A percentile compares a stretch with the other conserved stretches of the same genome.
phyloP scores from a whole-genome alignment of 2,797 vertebrate genomes.

The Dallia pectoralis region DNA sequence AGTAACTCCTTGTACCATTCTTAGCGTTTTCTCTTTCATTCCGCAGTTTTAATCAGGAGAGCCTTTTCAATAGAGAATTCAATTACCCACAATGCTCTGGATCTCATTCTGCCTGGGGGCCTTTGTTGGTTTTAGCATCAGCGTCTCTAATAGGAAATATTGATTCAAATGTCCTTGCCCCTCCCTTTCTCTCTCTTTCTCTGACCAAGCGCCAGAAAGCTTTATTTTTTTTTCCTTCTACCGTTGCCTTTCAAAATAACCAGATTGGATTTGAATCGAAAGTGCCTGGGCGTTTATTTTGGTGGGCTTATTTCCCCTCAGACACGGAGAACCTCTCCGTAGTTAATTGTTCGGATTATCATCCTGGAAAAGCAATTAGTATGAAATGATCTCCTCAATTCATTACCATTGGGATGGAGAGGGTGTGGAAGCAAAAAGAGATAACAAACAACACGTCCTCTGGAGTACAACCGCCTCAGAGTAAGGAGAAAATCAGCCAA shows the following conservation, averaged over 20 bases:
- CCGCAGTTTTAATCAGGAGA: conserved; percentile 70
- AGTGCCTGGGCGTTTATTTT: conserved; percentile 65
- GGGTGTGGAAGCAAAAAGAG: conserved; percentile 29
- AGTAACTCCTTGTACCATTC: conserved; percentile 64
- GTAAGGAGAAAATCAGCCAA: background rate
- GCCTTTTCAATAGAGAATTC: conserved; percentile 74
- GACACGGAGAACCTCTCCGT: conserved; percentile 50
- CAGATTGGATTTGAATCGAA: conserved; percentile 62
- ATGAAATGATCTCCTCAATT: conserved; percentile 55
- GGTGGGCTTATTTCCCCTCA: conserved; percentile 66
- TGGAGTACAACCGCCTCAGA: conserved; percentile 23
- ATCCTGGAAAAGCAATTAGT: conserved; percentile 66
- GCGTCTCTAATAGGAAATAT: conserved; percentile 73
- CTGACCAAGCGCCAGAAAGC: conserved; percentile 47
- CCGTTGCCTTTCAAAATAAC: conserved; percentile 47
- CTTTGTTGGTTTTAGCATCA: conserved; percentile 73
- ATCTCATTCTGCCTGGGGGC: conserved; percentile 58
- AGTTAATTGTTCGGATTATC: conserved; percentile 62
- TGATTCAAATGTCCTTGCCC: conserved; percentile 68
- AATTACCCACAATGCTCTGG: conserved; percentile 72
- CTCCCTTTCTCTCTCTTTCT: conserved; percentile 26
- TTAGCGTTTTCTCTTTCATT: conserved; percentile 66
- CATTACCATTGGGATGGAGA: conserved; percentile 30
- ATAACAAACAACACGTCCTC: conserved; percentile 35
- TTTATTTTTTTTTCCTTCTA: conserved; percentile 42